phyloP scores from a whole-genome alignment of 2,888 invertebrate species.

The Altica lythri region DNA sequence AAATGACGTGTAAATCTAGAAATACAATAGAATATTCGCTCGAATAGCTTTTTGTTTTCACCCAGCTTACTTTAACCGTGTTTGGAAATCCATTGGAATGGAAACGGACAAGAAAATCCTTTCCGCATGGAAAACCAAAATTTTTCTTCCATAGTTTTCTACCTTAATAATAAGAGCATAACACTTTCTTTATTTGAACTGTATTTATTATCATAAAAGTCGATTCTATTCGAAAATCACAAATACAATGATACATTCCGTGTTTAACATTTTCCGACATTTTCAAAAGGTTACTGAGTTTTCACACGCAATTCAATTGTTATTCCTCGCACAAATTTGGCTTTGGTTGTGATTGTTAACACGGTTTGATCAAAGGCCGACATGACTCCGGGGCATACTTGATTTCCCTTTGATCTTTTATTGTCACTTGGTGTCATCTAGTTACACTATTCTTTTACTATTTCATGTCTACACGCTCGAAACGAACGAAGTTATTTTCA shows the following conservation, averaged over 20 bases:
- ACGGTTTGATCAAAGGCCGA: conserved; percentile 51
- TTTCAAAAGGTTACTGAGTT: conserved; percentile 31
- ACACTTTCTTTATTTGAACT: no score
- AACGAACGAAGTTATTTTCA: background rate
- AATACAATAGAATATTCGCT: conserved; percentile 44
- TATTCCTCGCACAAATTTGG: conserved; percentile 47
- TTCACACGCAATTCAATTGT: conserved; percentile 42
- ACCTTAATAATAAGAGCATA: no score
- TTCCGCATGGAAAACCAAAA: conserved; percentile 47
- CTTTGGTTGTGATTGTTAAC: conserved; percentile 50
- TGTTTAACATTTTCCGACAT: conserved; percentile 27
- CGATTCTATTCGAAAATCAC: no score
- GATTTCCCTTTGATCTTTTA: conserved; percentile 47
- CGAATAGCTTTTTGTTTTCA: conserved; percentile 54
- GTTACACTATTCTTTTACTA: conserved; percentile 8
- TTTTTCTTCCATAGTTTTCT: conserved; percentile 1
- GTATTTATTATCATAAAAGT: no score
- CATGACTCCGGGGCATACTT: conserved; percentile 43
- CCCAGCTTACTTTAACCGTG: conserved; percentile 53
- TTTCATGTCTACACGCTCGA: conserved; percentile 5
- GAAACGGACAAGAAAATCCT: conserved; percentile 58
- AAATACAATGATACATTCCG: conserved; percentile 29
- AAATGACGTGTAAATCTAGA: conserved; percentile 33
- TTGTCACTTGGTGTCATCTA: conserved; percentile 27
- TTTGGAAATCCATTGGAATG: conserved; percentile 52